These are phyloP conservation scores for Meiosimyza decipiens DNA, from an alignment of 2,888 invertebrate genomes.

Conservation along the genomic window DNA sequence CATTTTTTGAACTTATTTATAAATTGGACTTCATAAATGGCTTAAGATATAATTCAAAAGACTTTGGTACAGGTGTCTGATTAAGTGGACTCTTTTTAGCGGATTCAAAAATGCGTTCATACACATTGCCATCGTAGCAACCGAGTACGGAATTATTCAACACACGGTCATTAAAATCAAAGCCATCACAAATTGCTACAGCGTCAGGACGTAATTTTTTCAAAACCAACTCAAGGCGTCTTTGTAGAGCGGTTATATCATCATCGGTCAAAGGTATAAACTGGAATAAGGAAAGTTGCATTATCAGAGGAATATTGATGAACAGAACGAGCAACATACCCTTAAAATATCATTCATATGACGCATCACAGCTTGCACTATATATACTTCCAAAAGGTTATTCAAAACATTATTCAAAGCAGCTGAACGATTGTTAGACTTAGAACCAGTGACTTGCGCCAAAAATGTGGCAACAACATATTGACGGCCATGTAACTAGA, in stretches of 20 bases:
- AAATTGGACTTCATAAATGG: conserved; percentile 83
- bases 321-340: conserved; percentile 68
- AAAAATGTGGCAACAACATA: conserved; percentile 78
- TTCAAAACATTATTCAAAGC: conserved; percentile 73
- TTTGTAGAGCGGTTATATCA: conserved; percentile 69
- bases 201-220: conserved; percentile 84
- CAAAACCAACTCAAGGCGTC: conserved; percentile 78
- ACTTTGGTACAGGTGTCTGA: conserved; percentile 79
- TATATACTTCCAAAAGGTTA: conserved; percentile 82
- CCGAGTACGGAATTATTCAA: conserved; percentile 80
- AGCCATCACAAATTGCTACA: conserved; percentile 90
- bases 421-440: conserved; percentile 69
- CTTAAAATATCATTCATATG: conserved; percentile 81
- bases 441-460: conserved; percentile 69
- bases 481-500: conserved; percentile 83
- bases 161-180: conserved; percentile 86
- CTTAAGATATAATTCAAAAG: conserved; percentile 77
- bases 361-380: conserved; percentile 79
- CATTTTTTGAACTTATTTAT: conserved; percentile 61
- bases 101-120: conserved; percentile 81
- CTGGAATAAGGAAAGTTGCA: conserved; percentile 44
- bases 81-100: conserved; percentile 86
- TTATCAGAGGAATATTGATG: conserved; percentile 28
- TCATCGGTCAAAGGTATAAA: conserved; percentile 49
- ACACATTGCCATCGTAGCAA: conserved; percentile 85